These are phyloP conservation scores for Sclerurus mexicanus DNA, from an alignment of 2,113 vertebrate genomes.

Conservation along the genomic window DNA sequence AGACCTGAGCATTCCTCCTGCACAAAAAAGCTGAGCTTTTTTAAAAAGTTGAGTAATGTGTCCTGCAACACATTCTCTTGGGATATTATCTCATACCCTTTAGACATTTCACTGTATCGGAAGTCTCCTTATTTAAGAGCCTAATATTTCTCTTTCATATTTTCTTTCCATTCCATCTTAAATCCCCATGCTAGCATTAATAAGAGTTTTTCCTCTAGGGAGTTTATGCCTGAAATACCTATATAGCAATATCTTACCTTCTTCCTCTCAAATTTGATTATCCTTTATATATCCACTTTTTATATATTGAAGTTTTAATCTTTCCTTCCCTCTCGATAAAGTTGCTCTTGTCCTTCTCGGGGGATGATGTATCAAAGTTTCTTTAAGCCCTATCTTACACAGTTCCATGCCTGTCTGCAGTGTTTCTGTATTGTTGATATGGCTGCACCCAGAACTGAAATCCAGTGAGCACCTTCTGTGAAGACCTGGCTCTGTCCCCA, in stretches of 20 bases:
- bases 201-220: background rate
- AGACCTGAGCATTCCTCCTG: background rate
- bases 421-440: background rate
- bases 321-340: background rate
- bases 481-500: background rate
- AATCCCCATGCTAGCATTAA: background rate
- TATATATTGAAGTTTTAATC: background rate
- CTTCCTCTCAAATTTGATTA: background rate
- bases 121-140: background rate
- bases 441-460: background rate
- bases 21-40: background rate
- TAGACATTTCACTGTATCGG: background rate
- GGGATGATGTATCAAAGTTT: background rate
- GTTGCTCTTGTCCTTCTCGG: background rate
- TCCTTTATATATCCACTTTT: background rate
- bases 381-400: background rate
- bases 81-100: background rate
- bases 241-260: background rate
- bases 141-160: background rate
- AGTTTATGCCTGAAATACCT: background rate
- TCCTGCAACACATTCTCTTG: background rate
- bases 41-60: background rate
- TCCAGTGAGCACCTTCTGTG: background rate
- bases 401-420: background rate
- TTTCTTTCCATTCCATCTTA: background rate